Evolutionary conservation across 2,888 invertebrate species (phyloP), one percentile per base, ranked within the genome.

Genomic region (Tuta absoluta): DNA sequence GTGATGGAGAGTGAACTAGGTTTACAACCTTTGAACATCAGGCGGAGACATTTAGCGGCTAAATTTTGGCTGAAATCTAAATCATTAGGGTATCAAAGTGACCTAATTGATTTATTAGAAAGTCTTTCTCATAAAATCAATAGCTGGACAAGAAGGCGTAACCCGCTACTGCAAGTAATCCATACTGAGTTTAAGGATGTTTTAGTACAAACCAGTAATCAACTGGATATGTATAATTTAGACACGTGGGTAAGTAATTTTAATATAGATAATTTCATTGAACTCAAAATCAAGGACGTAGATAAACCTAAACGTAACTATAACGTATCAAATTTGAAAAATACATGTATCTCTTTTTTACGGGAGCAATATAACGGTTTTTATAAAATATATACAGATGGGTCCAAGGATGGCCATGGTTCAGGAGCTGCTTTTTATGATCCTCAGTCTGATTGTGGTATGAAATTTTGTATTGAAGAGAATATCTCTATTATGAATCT

Each of bases 1-100:
- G 69, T 63, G 4, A 68, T 69, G 69, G 66, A 69, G 17, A 60
- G 33, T 41, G 69, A 69, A 19, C 38, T 69, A 3, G 62, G 56
- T 64, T 12, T 69, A 7, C 63, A 19, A 28, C 21, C 62, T 33
- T 21, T 62, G 37, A 14, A 51, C 21, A 21, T 62, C 7, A n/a
- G 62, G 17, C 12, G 49, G 17, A 0, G 12, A 7, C 33, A 17
- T 33, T 21, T 62, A 21, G 61, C 45, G 0, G 14, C 23, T 14
- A 61, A 61, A 24, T 61, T 45, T 45, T 21, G 21, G 12, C 23
- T 61, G 2, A 61, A 48, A 24, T 12, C 23, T 21, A 33, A 33
- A 33, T 33, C 33, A 33, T 8, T 33, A 33, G 5, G 3, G n/a
- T n/a, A n/a, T n/a, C n/a, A n/a, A n/a, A n/a, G n/a, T n/a, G n/a